Evolutionary conservation across 2,888 invertebrate genomes (phyloP).

Genomic region (Mactromeris polynyma): DNA sequence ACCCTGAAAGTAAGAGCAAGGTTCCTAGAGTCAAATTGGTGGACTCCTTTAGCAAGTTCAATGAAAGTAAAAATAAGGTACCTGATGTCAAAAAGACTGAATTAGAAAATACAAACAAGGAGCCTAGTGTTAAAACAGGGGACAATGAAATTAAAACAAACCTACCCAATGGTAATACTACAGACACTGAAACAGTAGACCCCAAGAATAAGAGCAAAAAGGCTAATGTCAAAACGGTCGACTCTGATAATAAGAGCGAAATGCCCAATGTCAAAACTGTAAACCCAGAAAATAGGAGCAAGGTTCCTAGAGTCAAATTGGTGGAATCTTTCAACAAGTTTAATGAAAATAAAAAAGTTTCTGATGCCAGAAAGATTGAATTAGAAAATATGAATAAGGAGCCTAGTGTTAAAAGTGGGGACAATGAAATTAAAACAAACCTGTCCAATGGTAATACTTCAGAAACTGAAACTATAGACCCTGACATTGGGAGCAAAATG

Average conservation of each 20-base stretch:
- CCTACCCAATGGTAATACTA: neutral
- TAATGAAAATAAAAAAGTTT: neutral
- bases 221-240: neutral
- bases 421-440: neutral
- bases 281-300: neutral
- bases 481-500: neutral
- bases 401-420: neutral
- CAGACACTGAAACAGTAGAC: neutral
- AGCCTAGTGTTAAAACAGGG: neutral
- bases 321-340: neutral
- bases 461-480: neutral
- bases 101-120: neutral
- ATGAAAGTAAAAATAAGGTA: neutral
- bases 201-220: neutral
- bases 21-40: neutral
- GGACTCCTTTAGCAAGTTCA: neutral
- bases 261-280: neutral
- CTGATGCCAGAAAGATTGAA: neutral
- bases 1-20: neutral
- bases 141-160: neutral
- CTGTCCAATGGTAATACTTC: neutral
- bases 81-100: neutral
- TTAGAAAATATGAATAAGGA: neutral
- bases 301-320: neutral
- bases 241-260: neutral